phyloP scores from a whole-genome alignment of 2,113 vertebrate genomes.

The Haemorhous mexicanus region DNA sequence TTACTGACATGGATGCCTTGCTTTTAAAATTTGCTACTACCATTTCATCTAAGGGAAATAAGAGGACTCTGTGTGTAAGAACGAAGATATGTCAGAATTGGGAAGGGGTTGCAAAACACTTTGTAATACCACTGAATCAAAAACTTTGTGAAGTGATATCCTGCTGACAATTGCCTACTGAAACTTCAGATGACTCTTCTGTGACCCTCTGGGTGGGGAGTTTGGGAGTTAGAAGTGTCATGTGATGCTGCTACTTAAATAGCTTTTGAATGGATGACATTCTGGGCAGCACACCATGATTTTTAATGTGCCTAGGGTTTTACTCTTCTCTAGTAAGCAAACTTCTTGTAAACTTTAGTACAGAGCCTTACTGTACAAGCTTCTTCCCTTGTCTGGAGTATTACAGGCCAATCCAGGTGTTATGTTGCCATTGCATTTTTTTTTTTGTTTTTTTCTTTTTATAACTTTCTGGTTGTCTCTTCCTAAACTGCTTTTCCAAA shows the following conservation, averaged over 20 bases:
- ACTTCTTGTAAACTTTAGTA: not conserved
- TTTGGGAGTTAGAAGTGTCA: not conserved
- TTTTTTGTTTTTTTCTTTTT: not conserved
- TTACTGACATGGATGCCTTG: not conserved
- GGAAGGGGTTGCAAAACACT: accelerated
- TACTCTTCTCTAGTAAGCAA: not conserved
- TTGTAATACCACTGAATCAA: not conserved
- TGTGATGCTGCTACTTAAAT: not conserved
- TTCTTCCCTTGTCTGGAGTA: not conserved
- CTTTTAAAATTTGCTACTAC: not conserved
- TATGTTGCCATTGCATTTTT: not conserved
- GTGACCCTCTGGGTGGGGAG: not conserved
- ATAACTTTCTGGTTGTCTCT: not conserved
- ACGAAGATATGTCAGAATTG: not conserved
- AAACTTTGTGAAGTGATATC: not conserved
- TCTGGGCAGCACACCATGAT: not conserved
- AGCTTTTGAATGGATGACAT: not conserved
- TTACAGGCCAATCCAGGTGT: not conserved
- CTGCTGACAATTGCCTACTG: not conserved
- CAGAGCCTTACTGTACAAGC: not conserved
- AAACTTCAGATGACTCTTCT: not conserved
- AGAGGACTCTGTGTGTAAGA: not conserved
- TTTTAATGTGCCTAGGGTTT: not conserved
- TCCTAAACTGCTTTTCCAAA: not conserved
- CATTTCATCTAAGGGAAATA: not conserved